Evolutionary conservation across 2,888 invertebrate species (phyloP).

Genomic region (Glyphotaelius pellucidus): DNA sequence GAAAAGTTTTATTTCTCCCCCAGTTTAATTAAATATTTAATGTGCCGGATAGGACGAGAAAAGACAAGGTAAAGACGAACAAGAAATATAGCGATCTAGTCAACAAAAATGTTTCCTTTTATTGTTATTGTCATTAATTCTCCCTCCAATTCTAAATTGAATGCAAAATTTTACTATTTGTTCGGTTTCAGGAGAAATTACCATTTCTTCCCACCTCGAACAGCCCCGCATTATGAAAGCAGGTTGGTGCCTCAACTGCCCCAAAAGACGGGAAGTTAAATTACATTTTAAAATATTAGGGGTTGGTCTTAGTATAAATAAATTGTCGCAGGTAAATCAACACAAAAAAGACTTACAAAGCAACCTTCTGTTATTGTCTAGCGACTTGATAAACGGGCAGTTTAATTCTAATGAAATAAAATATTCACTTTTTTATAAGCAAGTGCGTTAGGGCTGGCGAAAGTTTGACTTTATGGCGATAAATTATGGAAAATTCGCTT

Average conservation of each 20-base stretch:
- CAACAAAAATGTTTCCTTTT: background rate
- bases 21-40: background rate
- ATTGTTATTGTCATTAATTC: background rate
- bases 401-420: slow-evolving; percentile 2
- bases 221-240: background rate
- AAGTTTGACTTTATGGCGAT: background rate
- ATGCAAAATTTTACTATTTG: background rate
- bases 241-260: background rate
- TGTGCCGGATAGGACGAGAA: background rate
- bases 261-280: background rate
- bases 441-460: background rate
- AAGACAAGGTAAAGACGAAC: background rate
- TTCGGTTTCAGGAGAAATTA: background rate
- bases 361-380: background rate
- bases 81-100: background rate
- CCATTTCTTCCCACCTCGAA: background rate
- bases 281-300: slow-evolving; percentile 2
- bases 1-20: background rate
- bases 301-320: slow-evolving; percentile 2
- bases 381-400: background rate
- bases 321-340: slow-evolving; percentile 11
- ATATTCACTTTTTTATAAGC: background rate
- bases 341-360: slow-evolving; percentile 13
- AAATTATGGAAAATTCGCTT: too few relatives aligned
- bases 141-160: background rate